phyloP scores from a whole-genome alignment of 1,140 invertebrate species.

The Cherax destructor region DNA sequence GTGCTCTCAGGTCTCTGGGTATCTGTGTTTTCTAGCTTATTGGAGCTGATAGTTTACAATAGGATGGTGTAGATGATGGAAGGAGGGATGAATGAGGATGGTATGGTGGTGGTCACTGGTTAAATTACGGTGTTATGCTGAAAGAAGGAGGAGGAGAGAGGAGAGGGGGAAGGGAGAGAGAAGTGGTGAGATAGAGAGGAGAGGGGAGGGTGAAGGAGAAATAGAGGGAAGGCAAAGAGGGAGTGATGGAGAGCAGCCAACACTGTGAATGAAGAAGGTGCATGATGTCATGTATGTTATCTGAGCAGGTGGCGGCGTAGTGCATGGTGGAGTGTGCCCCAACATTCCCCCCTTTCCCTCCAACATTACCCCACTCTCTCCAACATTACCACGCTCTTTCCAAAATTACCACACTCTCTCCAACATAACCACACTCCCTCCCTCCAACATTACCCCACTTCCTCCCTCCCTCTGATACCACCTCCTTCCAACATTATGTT shows the following conservation, averaged over 20 bases:
- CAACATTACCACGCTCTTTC: too few species aligned
- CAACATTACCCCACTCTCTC: too few species aligned
- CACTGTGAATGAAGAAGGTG: neutral
- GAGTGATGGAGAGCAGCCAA: neutral
- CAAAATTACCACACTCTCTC: too few species aligned
- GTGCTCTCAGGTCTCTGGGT: too few species aligned
- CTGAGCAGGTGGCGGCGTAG: neutral
- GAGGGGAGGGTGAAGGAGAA: neutral
- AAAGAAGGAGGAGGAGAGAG: too few species aligned
- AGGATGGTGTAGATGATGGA: too few species aligned
- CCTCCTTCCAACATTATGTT: too few species aligned
- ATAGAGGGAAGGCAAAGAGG: neutral
- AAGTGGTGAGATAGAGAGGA: neutral
- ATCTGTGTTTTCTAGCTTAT: too few species aligned
- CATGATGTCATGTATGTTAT: conserved; percentile 10
- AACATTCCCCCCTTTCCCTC: neutral
- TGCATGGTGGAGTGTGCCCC: neutral
- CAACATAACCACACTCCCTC: neutral
- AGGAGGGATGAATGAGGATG: too few species aligned
- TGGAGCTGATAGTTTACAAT: too few species aligned
- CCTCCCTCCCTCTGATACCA: neutral
- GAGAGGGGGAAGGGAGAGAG: neutral
- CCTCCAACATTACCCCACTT: neutral
- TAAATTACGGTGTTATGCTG: too few species aligned
- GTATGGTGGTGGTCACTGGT: too few species aligned